Evolutionary conservation across 2,888 invertebrate species (phyloP).

Genomic region (Cephus runcator): DNA sequence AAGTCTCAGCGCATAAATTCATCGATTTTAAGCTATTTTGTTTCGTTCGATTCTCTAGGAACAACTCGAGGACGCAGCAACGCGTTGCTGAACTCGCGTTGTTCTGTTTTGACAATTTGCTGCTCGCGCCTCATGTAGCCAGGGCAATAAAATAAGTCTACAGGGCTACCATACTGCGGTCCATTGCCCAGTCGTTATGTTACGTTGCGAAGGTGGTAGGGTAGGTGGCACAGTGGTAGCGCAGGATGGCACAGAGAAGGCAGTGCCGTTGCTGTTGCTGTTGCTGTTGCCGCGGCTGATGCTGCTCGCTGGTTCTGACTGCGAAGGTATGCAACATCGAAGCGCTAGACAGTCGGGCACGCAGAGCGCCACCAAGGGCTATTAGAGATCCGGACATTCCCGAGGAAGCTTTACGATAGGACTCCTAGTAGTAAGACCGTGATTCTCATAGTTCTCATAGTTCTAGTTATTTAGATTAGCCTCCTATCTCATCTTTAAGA

Average conservation of each 20-base stretch:
- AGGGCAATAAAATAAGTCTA: conserved; percentile 34
- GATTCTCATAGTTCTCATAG: background rate
- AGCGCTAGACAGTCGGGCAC: conserved; percentile 36
- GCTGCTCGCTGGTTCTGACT: too few species aligned
- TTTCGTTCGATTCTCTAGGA: too few species aligned
- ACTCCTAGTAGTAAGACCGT: background rate
- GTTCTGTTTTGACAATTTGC: conserved; percentile 30
- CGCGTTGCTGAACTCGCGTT: background rate
- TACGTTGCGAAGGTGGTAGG: conserved; percentile 19
- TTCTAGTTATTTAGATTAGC: too few species aligned
- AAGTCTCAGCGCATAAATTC: too few species aligned
- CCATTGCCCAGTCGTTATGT: conserved; percentile 17
- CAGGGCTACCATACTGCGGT: conserved; percentile 30
- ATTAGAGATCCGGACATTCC: conserved; percentile 37
- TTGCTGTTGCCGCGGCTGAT: too few species aligned
- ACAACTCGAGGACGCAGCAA: too few species aligned
- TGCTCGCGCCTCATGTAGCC: conserved; percentile 26
- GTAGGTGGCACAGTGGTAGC: background rate
- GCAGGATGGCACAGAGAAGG: background rate
- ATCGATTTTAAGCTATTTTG: too few species aligned
- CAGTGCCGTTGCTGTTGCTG: background rate
- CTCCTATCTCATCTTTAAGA: too few species aligned
- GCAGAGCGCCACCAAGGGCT: conserved; percentile 35
- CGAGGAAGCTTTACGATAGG: conserved; percentile 26
- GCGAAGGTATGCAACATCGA: conserved; percentile 33